These are phyloP conservation scores for Channa maculata DNA, from an alignment of 2,113 vertebrate genomes.

Conservation along the genomic window DNA sequence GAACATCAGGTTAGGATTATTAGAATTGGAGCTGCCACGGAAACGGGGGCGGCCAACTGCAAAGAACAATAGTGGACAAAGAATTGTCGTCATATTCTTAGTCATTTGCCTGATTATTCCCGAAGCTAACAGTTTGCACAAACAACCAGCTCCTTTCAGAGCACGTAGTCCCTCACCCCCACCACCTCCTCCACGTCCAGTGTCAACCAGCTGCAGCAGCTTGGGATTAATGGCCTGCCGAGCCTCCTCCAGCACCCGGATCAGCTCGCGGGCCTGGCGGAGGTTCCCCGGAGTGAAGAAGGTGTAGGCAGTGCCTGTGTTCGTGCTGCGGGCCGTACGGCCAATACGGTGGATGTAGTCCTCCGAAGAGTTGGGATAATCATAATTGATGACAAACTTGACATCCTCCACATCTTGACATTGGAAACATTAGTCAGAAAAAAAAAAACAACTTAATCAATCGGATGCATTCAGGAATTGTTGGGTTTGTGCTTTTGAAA, in stretches of 20 bases:
- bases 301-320: slow-evolving; percentile 98
- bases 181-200: slow-evolving; percentile 88
- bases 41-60: slow-evolving; percentile 93
- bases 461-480: background rate
- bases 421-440: slow-evolving; percentile 37
- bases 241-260: slow-evolving; percentile 95
- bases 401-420: slow-evolving; percentile 95
- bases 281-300: slow-evolving; percentile 98
- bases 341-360: slow-evolving; percentile 98
- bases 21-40: slow-evolving; percentile 86
- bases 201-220: slow-evolving; percentile 94
- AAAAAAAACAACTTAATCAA: background rate
- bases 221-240: slow-evolving; percentile 97
- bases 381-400: slow-evolving; percentile 99
- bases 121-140: no score
- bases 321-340: slow-evolving; percentile 95
- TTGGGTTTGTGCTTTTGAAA: slow-evolving; percentile 13
- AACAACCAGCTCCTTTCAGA: background rate
- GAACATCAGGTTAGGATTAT: slow-evolving; percentile 98
- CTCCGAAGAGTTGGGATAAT: slow-evolving; percentile 98
- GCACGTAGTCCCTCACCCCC: slow-evolving; percentile 26
- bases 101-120: no score
- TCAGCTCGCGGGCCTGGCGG: slow-evolving; percentile 94
- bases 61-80: background rate
- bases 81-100: background rate